Percentiles rank a stretch among this genome's conserved stretches.
These are phyloP conservation scores for Myopa tessellatipennis DNA, from an alignment of 2,888 invertebrate genomes.

Conservation along the genomic window DNA sequence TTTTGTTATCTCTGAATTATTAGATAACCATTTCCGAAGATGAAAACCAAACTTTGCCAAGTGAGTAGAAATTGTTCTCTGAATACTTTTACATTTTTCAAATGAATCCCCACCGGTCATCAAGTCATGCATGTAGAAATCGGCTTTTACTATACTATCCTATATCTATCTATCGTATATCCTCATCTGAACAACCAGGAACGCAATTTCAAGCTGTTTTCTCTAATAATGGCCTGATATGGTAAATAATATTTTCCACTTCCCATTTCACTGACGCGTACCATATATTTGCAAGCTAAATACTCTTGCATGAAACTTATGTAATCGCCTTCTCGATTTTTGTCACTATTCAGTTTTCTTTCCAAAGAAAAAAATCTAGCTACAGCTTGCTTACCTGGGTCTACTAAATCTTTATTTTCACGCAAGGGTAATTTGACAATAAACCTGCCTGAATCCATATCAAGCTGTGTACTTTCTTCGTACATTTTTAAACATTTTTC, in stretches of 20 bases:
- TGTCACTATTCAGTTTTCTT: background rate
- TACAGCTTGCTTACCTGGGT: background rate
- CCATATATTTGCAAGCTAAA: background rate
- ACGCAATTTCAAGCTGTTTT: conserved; percentile 4
- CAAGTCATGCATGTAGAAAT: conserved; percentile 19
- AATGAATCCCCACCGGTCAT: background rate
- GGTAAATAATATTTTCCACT: conserved; percentile 4
- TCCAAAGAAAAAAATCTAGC: background rate
- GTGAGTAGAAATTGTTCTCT: background rate
- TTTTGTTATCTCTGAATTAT: conserved; percentile 1
- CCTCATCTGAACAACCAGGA: background rate
- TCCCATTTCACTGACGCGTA: background rate
- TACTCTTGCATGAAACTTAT: background rate
- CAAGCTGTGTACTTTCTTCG: background rate
- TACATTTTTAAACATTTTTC: background rate
- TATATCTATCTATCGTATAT: no score
- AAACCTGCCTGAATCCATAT: background rate
- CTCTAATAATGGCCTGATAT: background rate
- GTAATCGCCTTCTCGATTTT: background rate
- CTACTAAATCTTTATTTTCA: background rate
- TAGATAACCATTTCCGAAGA: conserved; percentile 26
- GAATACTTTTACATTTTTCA: background rate
- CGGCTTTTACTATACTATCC: background rate
- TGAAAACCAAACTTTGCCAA: conserved; percentile 14
- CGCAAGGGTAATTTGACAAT: background rate